Evolutionary conservation across 2,797 vertebrate genomes (phyloP), one percentile per base, ranked within the genome.

Genomic region (Tenualosa ilisha): DNA sequence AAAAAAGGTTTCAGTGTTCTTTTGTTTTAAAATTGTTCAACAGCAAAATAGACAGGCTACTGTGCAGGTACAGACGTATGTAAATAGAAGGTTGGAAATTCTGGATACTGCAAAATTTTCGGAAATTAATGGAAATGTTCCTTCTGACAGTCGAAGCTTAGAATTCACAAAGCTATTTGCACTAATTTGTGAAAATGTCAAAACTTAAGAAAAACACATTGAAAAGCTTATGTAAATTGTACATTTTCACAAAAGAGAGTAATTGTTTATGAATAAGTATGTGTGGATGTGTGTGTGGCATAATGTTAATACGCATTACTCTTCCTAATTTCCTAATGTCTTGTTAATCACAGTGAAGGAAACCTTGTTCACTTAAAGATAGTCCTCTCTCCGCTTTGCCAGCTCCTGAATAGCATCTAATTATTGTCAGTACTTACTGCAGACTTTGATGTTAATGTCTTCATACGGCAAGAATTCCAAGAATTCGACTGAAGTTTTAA

Each of bases 231-330:
- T 15, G 31, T 43, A 43, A 40, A 72, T 31, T 15, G 31, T 40
- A 3, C 12, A 8, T 79, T 79, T 40, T 46, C 7, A 20, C 72
- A 75, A 9, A 63, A 15, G 3, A 53, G 51, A 53, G 56, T 6
- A 65, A 31, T 31, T 31, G 63, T 65, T 11, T 31, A 12, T 37
- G 24, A 68, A 31, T 31, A 68, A 26, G 11, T 37, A 51, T 63
- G 53, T 63, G 22, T 83, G 82, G 54, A 75, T 84, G 51, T 72
- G 79, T 1, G 46, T 49, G 46, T 49, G 46, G 90, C 90, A 90
- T 91, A 86, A 50, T 81, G 51, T 84, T 91, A 85, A 91, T 92
- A 92, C 88, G 86, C 81, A 87, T 88, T 89, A 88, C 72, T 90
- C 88, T 89, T 88, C 89, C 86, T 90, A 79, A 88, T 91, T 88